Evolutionary conservation across 2,888 invertebrate species (phyloP).

Genomic region (Amphiduros pacificus): DNA sequence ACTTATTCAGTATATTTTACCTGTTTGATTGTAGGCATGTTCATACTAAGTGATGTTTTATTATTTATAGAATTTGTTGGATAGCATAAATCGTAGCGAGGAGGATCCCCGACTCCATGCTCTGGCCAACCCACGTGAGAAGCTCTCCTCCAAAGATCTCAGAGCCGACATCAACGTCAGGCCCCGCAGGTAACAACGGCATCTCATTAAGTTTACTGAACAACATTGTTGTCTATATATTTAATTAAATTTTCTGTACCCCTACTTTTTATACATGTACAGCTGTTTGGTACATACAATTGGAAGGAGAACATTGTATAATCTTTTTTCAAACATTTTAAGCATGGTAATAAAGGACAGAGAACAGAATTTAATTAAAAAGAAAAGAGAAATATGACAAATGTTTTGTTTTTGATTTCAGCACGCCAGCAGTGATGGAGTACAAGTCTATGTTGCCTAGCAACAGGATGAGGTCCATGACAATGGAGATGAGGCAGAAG

Average conservation of each 20-base stretch:
- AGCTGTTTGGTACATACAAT: background rate
- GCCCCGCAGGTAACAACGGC: background rate
- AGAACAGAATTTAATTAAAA: background rate
- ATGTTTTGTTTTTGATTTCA: too few species aligned
- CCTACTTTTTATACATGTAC: too few species aligned
- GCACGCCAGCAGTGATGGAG: conserved; percentile 47
- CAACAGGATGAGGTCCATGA: conserved; percentile 36
- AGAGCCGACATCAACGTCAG: conserved; percentile 18
- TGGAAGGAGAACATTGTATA: background rate
- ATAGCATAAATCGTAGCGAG: conserved; percentile 18
- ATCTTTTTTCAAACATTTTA: background rate
- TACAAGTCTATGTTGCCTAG: conserved; percentile 46
- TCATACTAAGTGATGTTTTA: too few species aligned
- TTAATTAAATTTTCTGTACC: too few species aligned
- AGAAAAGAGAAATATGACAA: too few species aligned
- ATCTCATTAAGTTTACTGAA: too few species aligned
- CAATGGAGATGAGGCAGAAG: conserved; percentile 42
- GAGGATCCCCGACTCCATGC: conserved; percentile 22
- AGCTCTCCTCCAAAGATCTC: conserved; percentile 4
- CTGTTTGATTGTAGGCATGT: too few species aligned
- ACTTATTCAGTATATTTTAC: too few species aligned
- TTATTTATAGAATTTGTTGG: conserved; percentile 16
- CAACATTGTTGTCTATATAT: too few species aligned
- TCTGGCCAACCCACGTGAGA: conserved; percentile 16
- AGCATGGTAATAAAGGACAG: background rate